phyloP scores from a whole-genome alignment of 92 coral and sea anemone species.

The Phenganax stokvisi region DNA sequence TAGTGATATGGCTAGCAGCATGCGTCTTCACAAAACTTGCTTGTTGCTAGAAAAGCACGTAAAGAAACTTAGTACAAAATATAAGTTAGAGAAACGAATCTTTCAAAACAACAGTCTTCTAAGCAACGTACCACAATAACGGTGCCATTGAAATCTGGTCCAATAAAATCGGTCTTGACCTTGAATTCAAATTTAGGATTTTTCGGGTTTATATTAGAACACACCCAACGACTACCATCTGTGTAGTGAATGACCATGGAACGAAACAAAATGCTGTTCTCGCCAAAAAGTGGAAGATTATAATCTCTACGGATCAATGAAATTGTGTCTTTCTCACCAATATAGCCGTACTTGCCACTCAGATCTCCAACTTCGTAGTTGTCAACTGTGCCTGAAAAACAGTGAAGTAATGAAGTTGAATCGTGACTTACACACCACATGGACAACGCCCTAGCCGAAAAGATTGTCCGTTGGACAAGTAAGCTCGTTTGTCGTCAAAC shows the following conservation, averaged over 20 bases:
- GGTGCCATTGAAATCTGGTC: constrained; percentile 63
- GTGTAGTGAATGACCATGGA: constrained; percentile 75
- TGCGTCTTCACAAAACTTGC: constrained; percentile 27
- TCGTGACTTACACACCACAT: too few species aligned
- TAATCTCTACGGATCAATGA: constrained; percentile 51
- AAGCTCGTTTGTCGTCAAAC: too few species aligned
- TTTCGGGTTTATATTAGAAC: constrained; percentile 59
- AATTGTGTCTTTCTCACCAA: constrained; percentile 44
- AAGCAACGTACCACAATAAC: constrained; percentile 63
- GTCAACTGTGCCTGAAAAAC: constrained; percentile 68
- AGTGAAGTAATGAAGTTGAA: background rate
- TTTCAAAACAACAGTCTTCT: background rate
- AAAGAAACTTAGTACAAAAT: too few species aligned
- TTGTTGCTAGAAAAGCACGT: constrained; percentile 14
- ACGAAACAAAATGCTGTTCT: constrained; percentile 75
- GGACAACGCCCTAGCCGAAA: too few species aligned
- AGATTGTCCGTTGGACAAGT: too few species aligned
- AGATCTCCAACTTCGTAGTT: constrained; percentile 89
- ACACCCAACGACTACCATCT: constrained; percentile 78
- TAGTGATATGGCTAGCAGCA: constrained; percentile 28
- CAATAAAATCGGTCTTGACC: constrained; percentile 54
- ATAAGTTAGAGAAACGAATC: background rate
- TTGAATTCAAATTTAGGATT: constrained; percentile 45
- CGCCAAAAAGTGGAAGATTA: constrained; percentile 85
- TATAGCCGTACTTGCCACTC: constrained; percentile 79